phyloP scores from a whole-genome alignment of 2,797 vertebrate genomes.

The Rhinophrynus dorsalis region DNA sequence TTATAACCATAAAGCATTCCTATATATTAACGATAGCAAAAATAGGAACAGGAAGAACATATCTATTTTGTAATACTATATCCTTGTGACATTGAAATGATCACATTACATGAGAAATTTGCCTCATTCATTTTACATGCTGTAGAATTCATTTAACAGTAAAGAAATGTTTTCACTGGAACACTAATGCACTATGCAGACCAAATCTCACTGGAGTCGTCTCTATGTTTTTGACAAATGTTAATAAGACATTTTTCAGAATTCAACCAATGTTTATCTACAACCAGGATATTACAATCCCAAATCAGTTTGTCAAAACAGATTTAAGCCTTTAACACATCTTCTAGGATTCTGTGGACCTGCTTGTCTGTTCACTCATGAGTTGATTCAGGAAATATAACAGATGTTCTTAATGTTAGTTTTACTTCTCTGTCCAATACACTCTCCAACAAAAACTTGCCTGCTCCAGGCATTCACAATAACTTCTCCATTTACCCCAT shows the following conservation, averaged over 20 bases:
- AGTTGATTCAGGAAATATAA: constrained; percentile 40
- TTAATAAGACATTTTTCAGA: constrained; percentile 56
- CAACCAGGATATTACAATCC: constrained; percentile 36
- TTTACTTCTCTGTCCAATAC: constrained; percentile 24
- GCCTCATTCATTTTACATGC: constrained; percentile 49
- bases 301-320: constrained; percentile 55
- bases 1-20: background rate
- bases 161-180: constrained; percentile 51
- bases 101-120: constrained; percentile 44
- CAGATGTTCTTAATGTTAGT: constrained; percentile 46
- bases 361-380: constrained; percentile 14
- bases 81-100: background rate
- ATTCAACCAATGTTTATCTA: constrained; percentile 53
- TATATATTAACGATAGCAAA: background rate
- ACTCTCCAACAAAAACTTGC: constrained; percentile 40
- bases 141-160: constrained; percentile 52
- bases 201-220: constrained; percentile 51
- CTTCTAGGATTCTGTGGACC: constrained; percentile 45
- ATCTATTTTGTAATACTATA: constrained; percentile 19
- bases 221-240: constrained; percentile 51
- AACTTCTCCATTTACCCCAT: constrained; percentile 11
- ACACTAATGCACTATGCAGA: constrained; percentile 52
- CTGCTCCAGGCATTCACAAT: constrained; percentile 33
- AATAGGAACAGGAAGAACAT: background rate
- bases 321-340: constrained; percentile 48